Conservation (phyloP, 2,113 vertebrate genomes). For the Mormyrus lacerda region DNA sequence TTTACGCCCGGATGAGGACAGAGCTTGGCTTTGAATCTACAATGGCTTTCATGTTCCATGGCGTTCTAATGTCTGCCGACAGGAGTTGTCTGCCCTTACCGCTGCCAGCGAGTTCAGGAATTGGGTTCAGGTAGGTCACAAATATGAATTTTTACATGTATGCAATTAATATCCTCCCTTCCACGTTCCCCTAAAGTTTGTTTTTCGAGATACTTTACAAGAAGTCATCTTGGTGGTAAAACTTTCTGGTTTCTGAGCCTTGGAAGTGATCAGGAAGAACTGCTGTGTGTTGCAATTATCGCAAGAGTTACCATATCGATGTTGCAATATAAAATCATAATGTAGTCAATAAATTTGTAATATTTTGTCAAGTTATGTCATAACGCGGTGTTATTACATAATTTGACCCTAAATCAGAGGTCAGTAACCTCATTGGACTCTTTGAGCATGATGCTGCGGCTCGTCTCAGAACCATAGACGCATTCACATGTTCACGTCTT, state of each 20-base stretch:
- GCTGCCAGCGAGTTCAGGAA: slow-evolving; percentile 66
- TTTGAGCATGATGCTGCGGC: too few species aligned
- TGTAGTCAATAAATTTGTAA: neutral
- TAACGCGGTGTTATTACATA: too few species aligned
- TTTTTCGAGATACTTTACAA: neutral
- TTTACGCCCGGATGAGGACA: neutral
- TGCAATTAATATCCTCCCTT: neutral
- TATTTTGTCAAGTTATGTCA: neutral
- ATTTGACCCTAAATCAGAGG: too few species aligned
- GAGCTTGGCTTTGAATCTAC: neutral
- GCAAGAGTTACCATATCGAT: neutral
- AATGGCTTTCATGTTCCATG: neutral
- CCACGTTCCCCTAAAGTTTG: neutral
- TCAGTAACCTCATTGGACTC: too few species aligned
- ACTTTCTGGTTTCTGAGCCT: neutral
- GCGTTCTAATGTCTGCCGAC: slow-evolving; percentile 29
- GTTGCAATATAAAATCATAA: neutral
- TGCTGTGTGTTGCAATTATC: neutral
- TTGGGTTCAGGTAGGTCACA: slow-evolving; percentile 73
- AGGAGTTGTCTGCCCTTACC: slow-evolving; percentile 73
- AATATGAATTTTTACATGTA: neutral
- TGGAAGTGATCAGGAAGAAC: neutral
- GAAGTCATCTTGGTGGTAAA: neutral
- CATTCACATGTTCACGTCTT: too few species aligned
- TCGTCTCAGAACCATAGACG: too few species aligned